phyloP scores from a whole-genome alignment of 2,113 vertebrate genomes.

The Thamnaconus septentrionalis region DNA sequence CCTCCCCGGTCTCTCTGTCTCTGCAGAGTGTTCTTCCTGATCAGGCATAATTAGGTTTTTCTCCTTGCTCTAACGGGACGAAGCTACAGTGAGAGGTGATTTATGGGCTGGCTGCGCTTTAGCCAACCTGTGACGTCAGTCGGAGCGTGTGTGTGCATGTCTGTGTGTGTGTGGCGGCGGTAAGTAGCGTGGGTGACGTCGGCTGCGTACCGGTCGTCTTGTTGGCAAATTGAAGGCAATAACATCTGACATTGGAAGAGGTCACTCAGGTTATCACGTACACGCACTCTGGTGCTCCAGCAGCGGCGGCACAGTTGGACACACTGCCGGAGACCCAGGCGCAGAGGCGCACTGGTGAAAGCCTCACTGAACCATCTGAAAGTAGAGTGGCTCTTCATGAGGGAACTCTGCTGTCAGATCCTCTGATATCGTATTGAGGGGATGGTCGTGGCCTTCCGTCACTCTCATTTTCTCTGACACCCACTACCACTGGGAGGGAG shows the following conservation, averaged over 20 bases:
- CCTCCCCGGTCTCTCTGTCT: constrained; percentile 54
- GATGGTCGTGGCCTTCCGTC: constrained; percentile 36
- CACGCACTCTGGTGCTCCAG: not conserved
- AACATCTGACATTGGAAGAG: constrained; percentile 55
- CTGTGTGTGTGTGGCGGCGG: constrained; percentile 15
- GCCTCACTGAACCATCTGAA: constrained; percentile 22
- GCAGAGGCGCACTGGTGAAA: constrained; percentile 4
- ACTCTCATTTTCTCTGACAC: constrained; percentile 40
- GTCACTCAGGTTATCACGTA: constrained; percentile 36
- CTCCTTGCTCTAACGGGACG: constrained; percentile 76
- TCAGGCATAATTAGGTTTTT: constrained; percentile 78
- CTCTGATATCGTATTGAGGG: constrained; percentile 39
- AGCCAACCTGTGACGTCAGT: constrained; percentile 60
- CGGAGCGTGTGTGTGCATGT: constrained; percentile 19
- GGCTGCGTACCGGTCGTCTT: constrained; percentile 48
- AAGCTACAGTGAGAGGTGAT: constrained; percentile 72
- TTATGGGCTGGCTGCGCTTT: constrained; percentile 68
- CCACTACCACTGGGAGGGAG: constrained; percentile 20
- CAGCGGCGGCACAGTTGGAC: not conserved
- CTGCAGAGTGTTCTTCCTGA: constrained; percentile 71
- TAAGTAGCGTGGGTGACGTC: constrained; percentile 25
- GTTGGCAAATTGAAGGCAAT: constrained; percentile 49
- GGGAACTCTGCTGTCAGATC: constrained; percentile 45
- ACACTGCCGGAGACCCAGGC: not conserved
- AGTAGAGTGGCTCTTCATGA: constrained; percentile 19